Base-by-base conservation (phyloP, 2,888 invertebrate species). In the Thera britannica region DNA sequence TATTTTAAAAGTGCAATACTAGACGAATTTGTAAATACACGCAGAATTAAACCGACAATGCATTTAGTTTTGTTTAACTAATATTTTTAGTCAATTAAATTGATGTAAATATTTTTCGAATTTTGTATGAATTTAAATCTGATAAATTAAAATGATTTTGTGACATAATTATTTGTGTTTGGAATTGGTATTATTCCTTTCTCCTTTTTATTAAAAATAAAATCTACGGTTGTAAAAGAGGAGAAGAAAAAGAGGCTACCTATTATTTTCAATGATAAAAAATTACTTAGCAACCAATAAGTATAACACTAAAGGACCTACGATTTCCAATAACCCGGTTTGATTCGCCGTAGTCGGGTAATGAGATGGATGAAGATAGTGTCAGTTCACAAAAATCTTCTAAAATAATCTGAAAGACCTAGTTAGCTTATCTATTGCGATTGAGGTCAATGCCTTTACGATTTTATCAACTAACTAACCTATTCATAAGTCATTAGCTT, bases 51-150 rank as follows among this genome's bases (percentile, higher is more conserved):
- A 83, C 79, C 79, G 81, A 81, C 78, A 83, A 84, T 89, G 91
- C 91, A 91, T 92, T 91, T 91, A 88, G 79, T 81, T 80, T 80
- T 80, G 56, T 80, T 81, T 81, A 46, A 66, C 12, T 56, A 46
- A 59, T 77, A 77, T 66, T 81, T 75, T 81, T 75, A 67, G 66
- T 76, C 79, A 80, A 75, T 75, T 46, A 56, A 65, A 73, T 71
- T 71, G 81, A 79, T 90, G 88, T 90, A 88, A 88, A 90, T 90
- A 90, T 86, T 84, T 83, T 77, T 74, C 71, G 72, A 78, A 75
- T 72, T 73, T 78, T 71, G 74, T 78, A 70, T 44, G n/a, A 56
- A 79, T 76, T 46, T 51, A 49, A 59, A 76, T 75, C 73, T 81
- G 79, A 78, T 72, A 75, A 88, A 87, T 86, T 85, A 86, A 88